Base-by-base conservation (phyloP, 2,888 invertebrate species). In the Podotricha telesiphe region DNA sequence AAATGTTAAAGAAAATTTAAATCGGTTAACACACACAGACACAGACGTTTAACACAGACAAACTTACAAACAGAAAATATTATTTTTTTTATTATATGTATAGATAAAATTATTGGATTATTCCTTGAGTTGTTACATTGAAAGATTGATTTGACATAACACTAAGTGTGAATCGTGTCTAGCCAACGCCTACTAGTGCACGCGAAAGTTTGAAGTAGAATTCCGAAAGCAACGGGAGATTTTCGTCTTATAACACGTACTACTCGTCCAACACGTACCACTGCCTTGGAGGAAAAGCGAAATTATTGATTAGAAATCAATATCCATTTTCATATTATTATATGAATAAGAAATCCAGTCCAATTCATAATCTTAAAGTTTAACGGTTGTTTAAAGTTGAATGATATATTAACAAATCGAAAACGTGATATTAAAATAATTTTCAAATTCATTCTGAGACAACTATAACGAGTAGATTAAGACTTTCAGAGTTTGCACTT, bases 191-290 rank as follows among this genome's bases (percentile, higher is more conserved):
- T 34, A 55, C 34, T 55, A 37, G 11, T 34, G 34, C 5, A 37
- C 13, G 17, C 34, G 11, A 37, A 55, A 55, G 17, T 55, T 37
- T 17, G 10, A 55, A 34, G 11, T 34, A 17, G 34, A 17, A 34
- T 34, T 55, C 34, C 34, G 55, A 34, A 55, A 34, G 34, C 2
- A 19, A 55, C 55, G 6, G 11, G 6, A 37, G 34, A 37, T 55
- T 34, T 34, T 6, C 34, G 55, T 55, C 55, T 37, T 55, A 11
- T 55, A 55, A 55, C 55, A 55, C 55, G 34, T 55, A 55, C 17
- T 55, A 51, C 51, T 37, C 55, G 55, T 55, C 55, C 34, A 55
- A 37, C 34, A 55, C 55, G 55, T 55, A 55, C 34, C 37, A 55
- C 34, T n/a, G 55, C 34, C 55, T 34, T 55, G 13, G 37, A 37